Evolutionary conservation across 2,888 invertebrate genomes (phyloP), one percentile per base, ranked within the genome.

Genomic region (Morpho achilles): DNA sequence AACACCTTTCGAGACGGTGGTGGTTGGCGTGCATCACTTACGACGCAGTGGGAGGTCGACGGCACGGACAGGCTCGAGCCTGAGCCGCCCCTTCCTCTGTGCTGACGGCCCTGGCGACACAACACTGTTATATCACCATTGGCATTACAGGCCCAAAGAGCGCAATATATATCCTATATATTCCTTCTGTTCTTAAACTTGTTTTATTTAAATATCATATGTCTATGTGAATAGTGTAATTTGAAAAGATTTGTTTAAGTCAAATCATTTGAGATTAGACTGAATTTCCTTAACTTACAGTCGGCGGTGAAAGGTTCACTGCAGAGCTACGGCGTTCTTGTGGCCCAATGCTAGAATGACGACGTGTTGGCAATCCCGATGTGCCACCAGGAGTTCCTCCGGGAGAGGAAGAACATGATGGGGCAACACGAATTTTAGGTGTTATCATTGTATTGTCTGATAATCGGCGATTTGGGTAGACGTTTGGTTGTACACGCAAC

Each of bases 401-500:
- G 0, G 95, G 95, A 0, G 96, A 96, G 3, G 96, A 96, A 8
- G 96, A 96, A 80, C 96, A 96, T 10, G 97, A 97, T 8, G 96
- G 96, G 0, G 96, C 96, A 62, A 97, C 95, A 55, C 96, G 94
- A 67, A 96, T 97, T 86, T 96, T 96, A 44, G 97, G 96, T 64
- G 96, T 96, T 95, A 97, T 96, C 75, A 97, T 88, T 51, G 97
- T 97, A 80, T 98, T 98, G 86, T 98, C 98, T 32, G 97, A 97
- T 57, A 97, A 93, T 54, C 98, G 94, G 56, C 97, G 94, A 78
- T 94, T 96, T 54, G 96, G 96, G 80, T 97, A 95, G 65, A 95
- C 94, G 76, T 91, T 94, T 62, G 94, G 94, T 16, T 16, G 16
- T 42, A 98, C 97, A 59, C 96, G 94, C 76, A 98, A 91, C 91